Percentiles rank a stretch among this genome's conserved stretches.
Evolutionary conservation across 1,140 invertebrate species (phyloP).

Genomic region (Melipona quadrifasciata): DNA sequence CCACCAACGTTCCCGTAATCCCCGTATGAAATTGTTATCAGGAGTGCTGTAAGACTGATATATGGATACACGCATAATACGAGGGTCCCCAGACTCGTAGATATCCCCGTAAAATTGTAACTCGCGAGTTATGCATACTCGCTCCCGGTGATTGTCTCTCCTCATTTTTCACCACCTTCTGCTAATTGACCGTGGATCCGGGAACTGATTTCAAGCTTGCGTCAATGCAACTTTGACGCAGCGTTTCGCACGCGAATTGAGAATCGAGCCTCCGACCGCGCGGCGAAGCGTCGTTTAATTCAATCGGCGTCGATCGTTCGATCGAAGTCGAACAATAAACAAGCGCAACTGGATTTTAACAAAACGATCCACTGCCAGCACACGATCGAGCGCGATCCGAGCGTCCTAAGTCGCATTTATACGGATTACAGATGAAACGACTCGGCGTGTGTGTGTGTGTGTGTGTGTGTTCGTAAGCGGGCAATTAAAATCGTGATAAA

Average conservation of each 20-base stretch:
- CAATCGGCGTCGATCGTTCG: not conserved
- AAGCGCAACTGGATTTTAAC: not conserved
- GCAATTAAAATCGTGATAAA: slow-evolving; percentile 53
- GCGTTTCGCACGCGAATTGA: no score
- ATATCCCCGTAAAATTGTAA: slow-evolving; percentile 45
- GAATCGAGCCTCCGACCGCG: not conserved
- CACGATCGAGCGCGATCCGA: no score
- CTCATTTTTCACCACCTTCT: no score
- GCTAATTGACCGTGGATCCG: not conserved
- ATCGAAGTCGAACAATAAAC: not conserved
- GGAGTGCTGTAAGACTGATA: slow-evolving; percentile 72
- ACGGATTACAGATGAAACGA: not conserved
- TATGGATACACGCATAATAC: slow-evolving; percentile 65
- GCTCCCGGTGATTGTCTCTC: not conserved
- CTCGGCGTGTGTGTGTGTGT: not conserved
- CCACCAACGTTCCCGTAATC: slow-evolving; percentile 62
- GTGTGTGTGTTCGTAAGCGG: slow-evolving; percentile 7
- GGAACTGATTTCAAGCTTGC: no score
- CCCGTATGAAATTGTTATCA: slow-evolving; percentile 75
- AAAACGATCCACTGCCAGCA: not conserved
- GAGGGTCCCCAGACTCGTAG: slow-evolving; percentile 23
- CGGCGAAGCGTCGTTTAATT: no score
- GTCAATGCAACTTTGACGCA: no score
- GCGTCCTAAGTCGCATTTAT: slow-evolving; percentile 25
- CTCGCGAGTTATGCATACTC: slow-evolving; percentile 21